A percentile compares a stretch with the other conserved stretches of the same genome.
Conservation (phyloP, 2,113 vertebrate species). For the Myrmecobius fasciatus region DNA sequence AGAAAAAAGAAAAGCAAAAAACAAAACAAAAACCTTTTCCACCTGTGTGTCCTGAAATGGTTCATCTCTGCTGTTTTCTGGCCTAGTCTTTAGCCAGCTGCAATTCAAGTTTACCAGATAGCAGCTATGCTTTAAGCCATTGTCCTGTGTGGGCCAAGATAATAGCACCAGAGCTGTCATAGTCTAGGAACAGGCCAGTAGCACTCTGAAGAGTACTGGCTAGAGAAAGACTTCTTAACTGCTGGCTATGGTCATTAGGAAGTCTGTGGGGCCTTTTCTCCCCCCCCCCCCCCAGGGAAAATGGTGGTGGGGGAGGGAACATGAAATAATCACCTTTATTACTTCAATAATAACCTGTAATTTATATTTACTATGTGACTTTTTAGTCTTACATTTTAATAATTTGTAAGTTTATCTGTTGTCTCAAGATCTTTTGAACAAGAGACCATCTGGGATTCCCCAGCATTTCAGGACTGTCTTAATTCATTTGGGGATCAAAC, state of each 20-base stretch:
- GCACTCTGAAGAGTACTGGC: constrained; percentile 45
- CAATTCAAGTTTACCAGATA: constrained; percentile 60
- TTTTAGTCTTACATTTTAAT: constrained; percentile 80
- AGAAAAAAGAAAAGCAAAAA: constrained; percentile 1
- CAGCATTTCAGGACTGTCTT: constrained; percentile 62
- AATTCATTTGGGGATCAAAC: constrained; percentile 66
- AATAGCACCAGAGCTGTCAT: constrained; percentile 57
- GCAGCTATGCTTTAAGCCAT: constrained; percentile 66
- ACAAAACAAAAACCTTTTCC: constrained; percentile 31
- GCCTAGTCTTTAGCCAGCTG: constrained; percentile 45
- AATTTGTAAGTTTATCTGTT: constrained; percentile 75
- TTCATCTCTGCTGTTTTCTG: constrained; percentile 65
- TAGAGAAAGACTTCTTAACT: constrained; percentile 47
- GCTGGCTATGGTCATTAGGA: constrained; percentile 52
- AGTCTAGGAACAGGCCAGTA: constrained; percentile 52
- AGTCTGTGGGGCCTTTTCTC: constrained; percentile 59
- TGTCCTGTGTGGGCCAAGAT: constrained; percentile 56
- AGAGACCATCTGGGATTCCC: constrained; percentile 58
- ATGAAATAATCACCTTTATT: constrained; percentile 77
- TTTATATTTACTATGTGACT: constrained; percentile 81
- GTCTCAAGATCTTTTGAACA: constrained; percentile 68
- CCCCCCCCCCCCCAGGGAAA: constrained; percentile 41
- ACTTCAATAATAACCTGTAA: constrained; percentile 76
- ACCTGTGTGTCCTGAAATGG: constrained; percentile 69
- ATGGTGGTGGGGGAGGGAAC: constrained; percentile 40